Percentiles rank a stretch among this genome's conserved stretches.
Evolutionary conservation across 2,113 vertebrate genomes (phyloP).

Genomic region (Plestiodon gilberti): DNA sequence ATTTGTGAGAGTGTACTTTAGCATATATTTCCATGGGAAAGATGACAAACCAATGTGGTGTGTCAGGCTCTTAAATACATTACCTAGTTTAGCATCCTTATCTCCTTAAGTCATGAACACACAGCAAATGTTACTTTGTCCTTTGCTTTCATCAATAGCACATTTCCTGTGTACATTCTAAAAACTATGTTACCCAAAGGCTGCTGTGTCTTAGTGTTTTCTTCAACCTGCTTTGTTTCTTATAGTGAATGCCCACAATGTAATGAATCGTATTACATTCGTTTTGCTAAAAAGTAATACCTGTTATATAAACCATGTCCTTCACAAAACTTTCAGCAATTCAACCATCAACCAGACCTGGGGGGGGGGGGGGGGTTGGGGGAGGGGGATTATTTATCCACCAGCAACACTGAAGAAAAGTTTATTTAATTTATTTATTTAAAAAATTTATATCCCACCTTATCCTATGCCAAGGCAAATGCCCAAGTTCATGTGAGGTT

Average conservation of each 20-base stretch:
- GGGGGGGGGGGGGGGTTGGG: too few relatives aligned
- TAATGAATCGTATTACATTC: too few relatives aligned
- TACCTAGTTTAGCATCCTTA: background rate
- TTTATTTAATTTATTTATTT: too few relatives aligned
- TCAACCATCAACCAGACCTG: too few relatives aligned
- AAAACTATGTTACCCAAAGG: background rate
- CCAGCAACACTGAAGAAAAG: too few relatives aligned
- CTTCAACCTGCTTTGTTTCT: background rate
- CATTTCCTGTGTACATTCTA: background rate
- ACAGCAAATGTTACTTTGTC: background rate
- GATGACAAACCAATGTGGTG: background rate
- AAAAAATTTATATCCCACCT: too few relatives aligned
- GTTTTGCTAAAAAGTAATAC: too few relatives aligned
- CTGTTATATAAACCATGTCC: too few relatives aligned
- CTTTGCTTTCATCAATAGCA: background rate
- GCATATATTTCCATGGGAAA: conserved; percentile 1
- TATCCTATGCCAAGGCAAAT: too few relatives aligned
- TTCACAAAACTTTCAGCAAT: too few relatives aligned
- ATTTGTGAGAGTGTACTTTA: background rate
- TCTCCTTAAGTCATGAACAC: conserved; percentile 5
- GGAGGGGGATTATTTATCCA: too few relatives aligned
- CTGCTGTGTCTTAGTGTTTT: background rate
- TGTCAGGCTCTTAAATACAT: background rate
- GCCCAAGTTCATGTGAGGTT: background rate
- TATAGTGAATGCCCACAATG: background rate